Evolutionary conservation across 2,888 invertebrate species (phyloP), one percentile per base, ranked within the genome.

Genomic region (Pristionchus japonicus): DNA sequence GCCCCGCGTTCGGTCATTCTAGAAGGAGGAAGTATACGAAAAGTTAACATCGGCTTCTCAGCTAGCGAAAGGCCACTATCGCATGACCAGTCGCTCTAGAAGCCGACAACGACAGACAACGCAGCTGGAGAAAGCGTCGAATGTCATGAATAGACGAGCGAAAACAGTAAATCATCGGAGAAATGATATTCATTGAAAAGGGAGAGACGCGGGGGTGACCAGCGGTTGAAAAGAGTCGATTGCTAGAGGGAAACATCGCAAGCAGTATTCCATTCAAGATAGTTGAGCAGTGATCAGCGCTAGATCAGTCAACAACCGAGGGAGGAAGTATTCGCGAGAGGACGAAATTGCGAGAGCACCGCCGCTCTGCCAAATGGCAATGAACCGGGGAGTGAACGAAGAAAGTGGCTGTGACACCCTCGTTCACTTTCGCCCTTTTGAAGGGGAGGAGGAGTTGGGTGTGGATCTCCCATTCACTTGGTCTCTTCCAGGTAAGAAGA

Each of bases 1-100:
- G 52, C 20, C 3, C 87, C 87, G 3, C 87, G 87, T 9, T 87
- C 80, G 49, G 49, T 34, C 82, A 82, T 82, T 57, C 52, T 52
- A 52, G 9, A 49, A 49, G 7, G 1, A n/a, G n/a, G n/a, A n/a
- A n/a, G n/a, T n/a, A n/a, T n/a, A n/a, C n/a, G n/a, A n/a, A n/a
- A n/a, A n/a, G n/a, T n/a, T n/a, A n/a, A n/a, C n/a, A n/a, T n/a
- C n/a, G n/a, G n/a, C n/a, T n/a, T n/a, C n/a, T n/a, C n/a, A n/a
- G n/a, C n/a, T n/a, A n/a, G n/a, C n/a, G n/a, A n/a, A n/a, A n/a
- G n/a, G n/a, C n/a, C n/a, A n/a, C n/a, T n/a, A n/a, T n/a, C n/a
- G n/a, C n/a, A n/a, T n/a, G n/a, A n/a, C n/a, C n/a, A n/a, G n/a
- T n/a, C n/a, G n/a, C n/a, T n/a, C n/a, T n/a, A n/a, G n/a, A n/a